phyloP scores from a whole-genome alignment of 2,113 vertebrate genomes.

The Misgurnus anguillicaudatus region DNA sequence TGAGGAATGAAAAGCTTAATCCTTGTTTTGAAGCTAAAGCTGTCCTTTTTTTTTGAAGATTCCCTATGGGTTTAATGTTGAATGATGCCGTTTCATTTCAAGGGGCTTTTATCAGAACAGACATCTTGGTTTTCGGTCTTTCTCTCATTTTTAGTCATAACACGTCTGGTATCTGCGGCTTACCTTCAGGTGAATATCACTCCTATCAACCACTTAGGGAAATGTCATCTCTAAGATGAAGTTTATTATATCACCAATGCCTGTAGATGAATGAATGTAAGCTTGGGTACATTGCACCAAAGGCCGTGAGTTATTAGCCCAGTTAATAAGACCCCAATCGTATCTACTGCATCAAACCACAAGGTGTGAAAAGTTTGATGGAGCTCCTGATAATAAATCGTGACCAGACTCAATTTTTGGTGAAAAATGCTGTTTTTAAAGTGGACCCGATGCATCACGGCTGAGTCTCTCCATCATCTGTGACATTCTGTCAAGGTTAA shows the following conservation, averaged over 20 bases:
- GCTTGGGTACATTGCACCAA: background rate
- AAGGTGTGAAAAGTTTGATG: conserved; percentile 12
- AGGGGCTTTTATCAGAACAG: background rate
- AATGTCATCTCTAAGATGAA: background rate
- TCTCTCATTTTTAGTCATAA: background rate
- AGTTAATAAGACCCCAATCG: background rate
- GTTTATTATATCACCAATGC: background rate
- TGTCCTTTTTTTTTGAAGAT: conserved; percentile 1
- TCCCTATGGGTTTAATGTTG: conserved; percentile 2
- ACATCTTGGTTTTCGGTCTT: background rate
- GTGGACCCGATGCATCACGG: background rate
- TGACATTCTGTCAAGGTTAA: conserved; percentile 32
- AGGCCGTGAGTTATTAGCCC: background rate
- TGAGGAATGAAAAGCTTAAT: background rate
- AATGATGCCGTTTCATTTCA: conserved; percentile 1
- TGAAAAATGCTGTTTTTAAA: conserved; percentile 13
- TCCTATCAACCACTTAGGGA: conserved; percentile 7
- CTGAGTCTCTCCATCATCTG: conserved; percentile 12
- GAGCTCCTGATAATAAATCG: conserved; percentile 4
- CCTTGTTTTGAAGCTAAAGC: background rate
- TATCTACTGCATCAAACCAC: conserved; percentile 20
- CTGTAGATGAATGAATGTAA: background rate
- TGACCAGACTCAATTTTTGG: background rate
- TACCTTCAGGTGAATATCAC: conserved; percentile 9
- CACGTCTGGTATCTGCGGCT: background rate